These are phyloP conservation scores for Epinotia brunnichana DNA, from an alignment of 2,888 invertebrate genomes.

Conservation along the genomic window DNA sequence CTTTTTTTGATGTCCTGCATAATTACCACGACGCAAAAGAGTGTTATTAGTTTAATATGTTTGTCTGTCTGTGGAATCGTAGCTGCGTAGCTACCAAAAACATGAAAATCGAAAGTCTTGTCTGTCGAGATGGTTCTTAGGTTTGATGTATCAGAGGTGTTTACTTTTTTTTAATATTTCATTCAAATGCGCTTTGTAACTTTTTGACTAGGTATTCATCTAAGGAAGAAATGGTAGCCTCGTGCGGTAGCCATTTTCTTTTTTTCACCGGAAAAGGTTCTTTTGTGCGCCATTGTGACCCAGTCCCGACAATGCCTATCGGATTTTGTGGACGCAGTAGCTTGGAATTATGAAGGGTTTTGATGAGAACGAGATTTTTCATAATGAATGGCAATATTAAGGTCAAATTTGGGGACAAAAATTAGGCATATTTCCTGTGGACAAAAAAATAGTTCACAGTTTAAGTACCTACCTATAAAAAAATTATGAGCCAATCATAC, in stretches of 20 bases:
- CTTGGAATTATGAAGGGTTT: slow-evolving; percentile 28
- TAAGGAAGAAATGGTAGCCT: not conserved
- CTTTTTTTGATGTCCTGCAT: no score
- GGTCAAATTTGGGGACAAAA: not conserved
- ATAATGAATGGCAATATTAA: not conserved
- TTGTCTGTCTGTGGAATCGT: not conserved
- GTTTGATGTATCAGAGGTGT: no score
- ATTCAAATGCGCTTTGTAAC: not conserved
- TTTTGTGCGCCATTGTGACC: slow-evolving; percentile 35
- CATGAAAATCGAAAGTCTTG: not conserved
- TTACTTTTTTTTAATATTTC: not conserved
- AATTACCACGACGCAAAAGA: no score
- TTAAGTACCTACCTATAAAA: no score
- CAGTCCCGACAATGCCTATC: slow-evolving; percentile 33
- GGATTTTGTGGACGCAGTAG: slow-evolving; percentile 32
- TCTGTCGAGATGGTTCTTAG: not conserved
- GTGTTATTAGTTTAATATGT: no score
- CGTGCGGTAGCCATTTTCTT: slow-evolving; percentile 9
- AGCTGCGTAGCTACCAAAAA: not conserved
- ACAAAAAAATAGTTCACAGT: no score
- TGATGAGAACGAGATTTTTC: slow-evolving; percentile 14
- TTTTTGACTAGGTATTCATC: slow-evolving; percentile 1
- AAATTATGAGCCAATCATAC: no score
- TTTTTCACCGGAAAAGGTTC: slow-evolving; percentile 26
- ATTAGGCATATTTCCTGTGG: no score